A percentile compares a stretch with the other conserved stretches of the same genome.
These are phyloP conservation scores for Battus philenor DNA, from an alignment of 1,140 invertebrate genomes.

Conservation along the genomic window DNA sequence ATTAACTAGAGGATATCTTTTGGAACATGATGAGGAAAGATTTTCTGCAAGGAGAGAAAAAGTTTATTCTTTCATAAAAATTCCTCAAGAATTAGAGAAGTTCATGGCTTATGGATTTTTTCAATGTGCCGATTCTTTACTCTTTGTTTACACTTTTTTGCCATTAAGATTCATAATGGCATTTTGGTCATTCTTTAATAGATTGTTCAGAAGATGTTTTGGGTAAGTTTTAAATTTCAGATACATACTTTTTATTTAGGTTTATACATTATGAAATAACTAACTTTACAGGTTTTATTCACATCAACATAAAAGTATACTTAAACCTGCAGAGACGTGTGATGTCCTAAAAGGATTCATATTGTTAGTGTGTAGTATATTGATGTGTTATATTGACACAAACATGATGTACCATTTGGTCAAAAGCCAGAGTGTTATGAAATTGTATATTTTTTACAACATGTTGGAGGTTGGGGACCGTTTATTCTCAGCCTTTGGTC, in stretches of 20 bases:
- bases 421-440: constrained; percentile 98
- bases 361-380: constrained; percentile 87
- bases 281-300: constrained; percentile 51
- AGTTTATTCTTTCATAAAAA: constrained; percentile 98
- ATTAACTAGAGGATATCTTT: constrained; percentile 91
- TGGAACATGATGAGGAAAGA: constrained; percentile 94
- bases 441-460: constrained; percentile 99
- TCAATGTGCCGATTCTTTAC: constrained; percentile 97
- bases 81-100: constrained; percentile 93
- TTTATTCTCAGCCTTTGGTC: constrained; percentile 97
- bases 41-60: constrained; percentile 95
- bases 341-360: constrained; percentile 96
- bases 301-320: constrained; percentile 64
- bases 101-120: constrained; percentile 98
- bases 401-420: constrained; percentile 99
- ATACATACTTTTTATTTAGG: constrained; percentile 6
- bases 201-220: constrained; percentile 83
- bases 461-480: constrained; percentile 99
- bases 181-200: constrained; percentile 85
- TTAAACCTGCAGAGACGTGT: constrained; percentile 96
- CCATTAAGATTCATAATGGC: constrained; percentile 94
- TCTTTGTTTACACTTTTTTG: constrained; percentile 98
- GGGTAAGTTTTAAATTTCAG: constrained; percentile 73
- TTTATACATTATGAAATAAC: too few relatives aligned
- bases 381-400: constrained; percentile 95